Percentiles rank a stretch among this genome's conserved stretches.
Conservation (phyloP, 2,797 vertebrate species). For the Phyllotis vaccarum region DNA sequence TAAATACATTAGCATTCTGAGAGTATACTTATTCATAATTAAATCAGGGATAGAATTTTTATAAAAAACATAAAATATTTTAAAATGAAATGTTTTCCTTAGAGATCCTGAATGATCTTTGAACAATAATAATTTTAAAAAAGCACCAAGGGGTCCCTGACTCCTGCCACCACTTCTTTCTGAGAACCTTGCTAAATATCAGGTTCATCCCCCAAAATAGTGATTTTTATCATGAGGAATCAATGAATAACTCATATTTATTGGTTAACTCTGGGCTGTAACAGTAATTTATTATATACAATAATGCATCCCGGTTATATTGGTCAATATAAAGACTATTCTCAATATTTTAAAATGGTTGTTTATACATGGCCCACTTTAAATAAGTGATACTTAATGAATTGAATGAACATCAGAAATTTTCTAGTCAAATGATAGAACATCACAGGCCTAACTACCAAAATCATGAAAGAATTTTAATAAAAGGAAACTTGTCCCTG, state of each 20-base stretch:
- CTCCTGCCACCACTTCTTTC: neutral
- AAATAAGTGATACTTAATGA: neutral
- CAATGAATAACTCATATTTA: neutral
- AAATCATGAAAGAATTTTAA: neutral
- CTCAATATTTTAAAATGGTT: neutral
- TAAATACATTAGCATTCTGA: slow-evolving; percentile 40
- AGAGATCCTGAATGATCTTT: neutral
- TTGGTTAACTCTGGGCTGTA: neutral
- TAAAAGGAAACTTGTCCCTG: neutral
- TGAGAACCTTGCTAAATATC: neutral
- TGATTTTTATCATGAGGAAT: neutral
- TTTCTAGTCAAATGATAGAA: neutral
- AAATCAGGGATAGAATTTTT: slow-evolving; percentile 28
- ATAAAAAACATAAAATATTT: slow-evolving; percentile 16
- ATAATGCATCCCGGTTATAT: neutral
- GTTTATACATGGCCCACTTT: neutral
- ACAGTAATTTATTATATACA: neutral
- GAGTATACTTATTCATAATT: slow-evolving; percentile 53
- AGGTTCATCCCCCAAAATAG: neutral
- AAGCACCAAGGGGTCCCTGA: neutral
- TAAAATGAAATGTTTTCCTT: neutral
- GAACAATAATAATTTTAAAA: too few species aligned
- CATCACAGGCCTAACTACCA: neutral
- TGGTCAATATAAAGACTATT: neutral
- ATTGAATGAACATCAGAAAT: neutral